Conservation (phyloP, 2,888 invertebrate genomes). For the Dicycla oo region DNA sequence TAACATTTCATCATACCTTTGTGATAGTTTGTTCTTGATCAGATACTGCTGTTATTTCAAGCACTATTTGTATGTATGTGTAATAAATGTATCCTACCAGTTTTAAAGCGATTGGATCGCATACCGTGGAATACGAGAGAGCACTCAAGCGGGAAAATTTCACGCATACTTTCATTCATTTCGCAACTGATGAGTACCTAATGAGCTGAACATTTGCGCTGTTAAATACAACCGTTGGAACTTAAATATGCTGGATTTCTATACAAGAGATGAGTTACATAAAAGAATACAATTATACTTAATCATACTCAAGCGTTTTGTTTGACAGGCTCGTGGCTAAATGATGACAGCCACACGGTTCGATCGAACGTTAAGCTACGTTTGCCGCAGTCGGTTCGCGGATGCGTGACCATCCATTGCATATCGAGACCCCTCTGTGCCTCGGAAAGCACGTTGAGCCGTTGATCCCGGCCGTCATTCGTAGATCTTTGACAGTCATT, state of each 20-base stretch:
- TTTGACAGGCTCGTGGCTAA: neutral
- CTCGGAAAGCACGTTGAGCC: too few species aligned
- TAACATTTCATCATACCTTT: too few species aligned
- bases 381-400: neutral
- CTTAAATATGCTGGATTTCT: constrained; percentile 7
- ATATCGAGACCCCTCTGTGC: too few species aligned
- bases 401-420: neutral
- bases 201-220: constrained; percentile 32
- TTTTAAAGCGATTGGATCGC: constrained; percentile 17
- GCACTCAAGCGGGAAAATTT: constrained; percentile 41
- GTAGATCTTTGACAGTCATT: neutral
- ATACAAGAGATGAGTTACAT: neutral
- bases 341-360: neutral
- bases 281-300: neutral
- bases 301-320: neutral
- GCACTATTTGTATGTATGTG: too few species aligned
- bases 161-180: constrained; percentile 53
- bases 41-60: constrained; percentile 3
- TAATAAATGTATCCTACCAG: constrained; percentile 5
- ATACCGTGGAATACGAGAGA: constrained; percentile 6
- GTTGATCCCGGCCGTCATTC: too few species aligned
- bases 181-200: constrained; percentile 47
- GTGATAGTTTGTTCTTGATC: neutral
- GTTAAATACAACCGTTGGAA: constrained; percentile 24
- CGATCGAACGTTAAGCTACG: neutral